Conservation (phyloP, 2,113 vertebrate species). For the Zapus hudsonius region DNA sequence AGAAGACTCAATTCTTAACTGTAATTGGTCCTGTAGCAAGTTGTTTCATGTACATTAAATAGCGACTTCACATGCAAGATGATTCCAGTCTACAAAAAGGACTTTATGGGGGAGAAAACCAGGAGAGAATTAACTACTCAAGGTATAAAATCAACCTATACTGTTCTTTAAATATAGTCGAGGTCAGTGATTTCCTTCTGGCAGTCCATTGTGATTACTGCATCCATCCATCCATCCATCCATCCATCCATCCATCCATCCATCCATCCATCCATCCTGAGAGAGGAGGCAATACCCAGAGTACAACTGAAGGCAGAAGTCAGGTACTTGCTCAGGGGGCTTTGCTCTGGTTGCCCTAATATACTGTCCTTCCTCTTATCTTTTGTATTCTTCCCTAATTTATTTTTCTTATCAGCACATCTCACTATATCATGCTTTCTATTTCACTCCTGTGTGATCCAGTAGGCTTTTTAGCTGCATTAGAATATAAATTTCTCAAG, state of each 20-base stretch:
- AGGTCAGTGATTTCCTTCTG: background rate
- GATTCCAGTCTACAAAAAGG: background rate
- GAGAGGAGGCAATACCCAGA: background rate
- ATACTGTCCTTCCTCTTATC: background rate
- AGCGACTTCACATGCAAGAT: background rate
- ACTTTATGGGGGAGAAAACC: background rate
- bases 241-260: too few relatives aligned
- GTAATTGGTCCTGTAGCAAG: background rate
- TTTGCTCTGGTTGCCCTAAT: background rate
- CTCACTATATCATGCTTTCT: background rate
- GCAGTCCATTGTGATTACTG: background rate
- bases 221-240: background rate
- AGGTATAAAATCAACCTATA: background rate
- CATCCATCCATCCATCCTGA: too few relatives aligned
- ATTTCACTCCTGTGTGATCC: background rate
- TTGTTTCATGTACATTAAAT: background rate
- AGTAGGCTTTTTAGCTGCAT: background rate
- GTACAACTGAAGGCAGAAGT: background rate
- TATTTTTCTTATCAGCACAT: background rate
- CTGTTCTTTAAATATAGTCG: background rate
- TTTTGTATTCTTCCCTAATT: background rate
- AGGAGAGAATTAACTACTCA: background rate
- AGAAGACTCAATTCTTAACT: conserved; percentile 13
- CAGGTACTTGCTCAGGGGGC: background rate
- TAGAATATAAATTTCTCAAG: background rate